Percentiles rank a stretch among this genome's conserved stretches.
phyloP scores from a whole-genome alignment of 2,888 invertebrate genomes.

The Melieria crassipennis region DNA sequence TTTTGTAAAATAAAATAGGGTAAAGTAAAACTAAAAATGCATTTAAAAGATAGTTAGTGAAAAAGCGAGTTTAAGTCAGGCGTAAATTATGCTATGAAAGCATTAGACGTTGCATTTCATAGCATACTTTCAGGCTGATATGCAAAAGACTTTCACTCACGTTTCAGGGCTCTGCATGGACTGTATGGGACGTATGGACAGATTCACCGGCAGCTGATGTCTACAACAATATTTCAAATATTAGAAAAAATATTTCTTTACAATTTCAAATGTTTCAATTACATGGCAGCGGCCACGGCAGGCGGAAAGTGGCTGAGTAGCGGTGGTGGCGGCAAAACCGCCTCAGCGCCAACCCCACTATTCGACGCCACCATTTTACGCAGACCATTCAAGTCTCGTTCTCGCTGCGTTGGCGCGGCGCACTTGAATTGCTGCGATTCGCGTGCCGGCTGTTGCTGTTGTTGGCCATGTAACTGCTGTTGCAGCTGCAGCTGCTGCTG shows the following conservation, averaged over 20 bases:
- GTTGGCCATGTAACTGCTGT: not conserved
- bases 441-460: slow-evolving; percentile 3
- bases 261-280: slow-evolving; percentile 34
- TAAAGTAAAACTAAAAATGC: no score
- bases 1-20: no score
- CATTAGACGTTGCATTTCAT: no score
- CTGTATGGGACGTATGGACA: slow-evolving; percentile 58
- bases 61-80: no score
- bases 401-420: not conserved
- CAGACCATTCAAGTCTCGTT: not conserved
- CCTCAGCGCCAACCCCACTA: slow-evolving; percentile 4
- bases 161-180: slow-evolving; percentile 53
- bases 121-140: no score
- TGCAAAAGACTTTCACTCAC: slow-evolving; percentile 36
- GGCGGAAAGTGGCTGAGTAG: slow-evolving; percentile 53
- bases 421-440: slow-evolving; percentile 26
- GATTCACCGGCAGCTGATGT: slow-evolving; percentile 59
- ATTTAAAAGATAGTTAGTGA: no score
- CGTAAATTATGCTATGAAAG: no score
- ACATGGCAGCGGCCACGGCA: slow-evolving; percentile 46
- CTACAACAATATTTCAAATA: slow-evolving; percentile 43
- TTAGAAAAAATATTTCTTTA: not conserved
- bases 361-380: not conserved
- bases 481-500: slow-evolving; percentile 28
- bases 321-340: slow-evolving; percentile 40